Evolutionary conservation across 1,140 invertebrate genomes (phyloP).

Genomic region (Halictus rubicundus): DNA sequence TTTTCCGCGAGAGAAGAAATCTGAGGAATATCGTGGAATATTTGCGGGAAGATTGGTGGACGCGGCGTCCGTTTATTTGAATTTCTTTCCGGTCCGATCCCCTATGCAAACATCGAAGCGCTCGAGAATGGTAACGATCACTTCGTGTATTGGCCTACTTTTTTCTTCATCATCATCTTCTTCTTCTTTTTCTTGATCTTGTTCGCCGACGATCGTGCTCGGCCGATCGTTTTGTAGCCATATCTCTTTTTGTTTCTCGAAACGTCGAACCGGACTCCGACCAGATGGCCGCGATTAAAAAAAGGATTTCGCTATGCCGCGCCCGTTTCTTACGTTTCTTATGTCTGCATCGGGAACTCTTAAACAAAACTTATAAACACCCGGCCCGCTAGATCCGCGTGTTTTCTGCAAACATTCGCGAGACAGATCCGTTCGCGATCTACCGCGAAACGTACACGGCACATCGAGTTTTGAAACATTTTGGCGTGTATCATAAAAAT

Average conservation of each 20-base stretch:
- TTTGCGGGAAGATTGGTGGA: conserved; percentile 7
- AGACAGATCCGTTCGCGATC: too few species aligned
- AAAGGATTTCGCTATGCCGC: conserved; percentile 9
- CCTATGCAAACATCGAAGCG: conserved; percentile 50
- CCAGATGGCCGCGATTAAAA: conserved; percentile 47
- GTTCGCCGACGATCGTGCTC: conserved; percentile 21
- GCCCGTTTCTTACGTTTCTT: conserved; percentile 25
- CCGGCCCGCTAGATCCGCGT: conserved; percentile 4
- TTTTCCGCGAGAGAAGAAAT: neutral
- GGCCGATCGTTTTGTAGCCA: conserved; percentile 42
- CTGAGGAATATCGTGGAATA: neutral
- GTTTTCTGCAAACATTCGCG: conserved; percentile 1
- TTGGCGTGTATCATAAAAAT: too few species aligned
- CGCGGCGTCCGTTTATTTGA: conserved; percentile 53
- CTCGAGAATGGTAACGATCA: conserved; percentile 57
- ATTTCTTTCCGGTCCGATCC: conserved; percentile 52
- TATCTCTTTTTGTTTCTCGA: conserved; percentile 55
- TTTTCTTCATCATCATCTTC: conserved; percentile 7
- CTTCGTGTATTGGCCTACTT: conserved; percentile 59
- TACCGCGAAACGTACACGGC: too few species aligned
- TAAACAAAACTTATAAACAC: conserved; percentile 47
- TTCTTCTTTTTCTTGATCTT: neutral
- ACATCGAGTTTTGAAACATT: too few species aligned
- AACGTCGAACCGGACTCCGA: conserved; percentile 40
- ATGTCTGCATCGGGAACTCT: conserved; percentile 38